A percentile compares a stretch with the other conserved stretches of the same genome.
These are phyloP conservation scores for Melanargia galathea DNA, from an alignment of 2,888 invertebrate genomes.

Conservation along the genomic window DNA sequence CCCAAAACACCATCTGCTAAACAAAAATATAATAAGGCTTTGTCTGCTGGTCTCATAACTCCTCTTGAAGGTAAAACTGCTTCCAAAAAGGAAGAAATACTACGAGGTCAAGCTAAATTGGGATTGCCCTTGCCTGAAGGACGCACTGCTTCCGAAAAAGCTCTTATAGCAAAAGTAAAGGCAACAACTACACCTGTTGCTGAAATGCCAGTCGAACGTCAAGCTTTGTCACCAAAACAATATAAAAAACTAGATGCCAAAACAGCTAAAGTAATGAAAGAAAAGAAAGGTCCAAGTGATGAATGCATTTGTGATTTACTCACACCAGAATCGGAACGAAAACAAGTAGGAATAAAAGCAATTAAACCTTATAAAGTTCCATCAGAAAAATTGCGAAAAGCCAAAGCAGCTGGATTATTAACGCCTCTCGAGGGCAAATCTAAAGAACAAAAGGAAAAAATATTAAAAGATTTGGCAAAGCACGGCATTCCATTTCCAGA, in stretches of 20 bases:
- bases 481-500: constrained; percentile 39
- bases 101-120: constrained; percentile 41
- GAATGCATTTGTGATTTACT: constrained; percentile 51
- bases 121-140: constrained; percentile 49
- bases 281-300: constrained; percentile 51
- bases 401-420: constrained; percentile 44
- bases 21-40: constrained; percentile 40
- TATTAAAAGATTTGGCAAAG: constrained; percentile 32
- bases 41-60: constrained; percentile 44
- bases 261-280: constrained; percentile 49
- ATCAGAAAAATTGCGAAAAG: constrained; percentile 20
- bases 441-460: constrained; percentile 37
- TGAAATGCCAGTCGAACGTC: constrained; percentile 13
- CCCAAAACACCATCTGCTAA: constrained; percentile 37
- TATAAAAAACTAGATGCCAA: constrained; percentile 41
- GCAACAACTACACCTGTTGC: constrained; percentile 34
- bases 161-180: constrained; percentile 42
- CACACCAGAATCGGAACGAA: constrained; percentile 43
- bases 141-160: constrained; percentile 46
- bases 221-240: constrained; percentile 37
- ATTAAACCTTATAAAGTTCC: constrained; percentile 17
- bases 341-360: constrained; percentile 30
- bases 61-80: constrained; percentile 47
- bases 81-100: constrained; percentile 47
- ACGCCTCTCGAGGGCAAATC: constrained; percentile 42